Percentiles rank a stretch among this genome's conserved stretches.
Conservation (phyloP, 2,797 vertebrate species). For the Esox lucius region DNA sequence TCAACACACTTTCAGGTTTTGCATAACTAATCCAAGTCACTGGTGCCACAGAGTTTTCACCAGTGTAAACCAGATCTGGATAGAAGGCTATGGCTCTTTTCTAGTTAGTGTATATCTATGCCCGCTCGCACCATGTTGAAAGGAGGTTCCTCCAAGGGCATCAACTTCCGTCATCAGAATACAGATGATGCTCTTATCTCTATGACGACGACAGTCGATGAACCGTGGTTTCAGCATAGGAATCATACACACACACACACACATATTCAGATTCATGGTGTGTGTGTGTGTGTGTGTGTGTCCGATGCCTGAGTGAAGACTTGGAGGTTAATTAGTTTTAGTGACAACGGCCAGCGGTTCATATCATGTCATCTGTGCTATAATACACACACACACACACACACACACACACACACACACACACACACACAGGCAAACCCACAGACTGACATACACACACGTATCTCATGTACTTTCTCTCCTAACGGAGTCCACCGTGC, state of each 20-base stretch:
- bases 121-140: neutral
- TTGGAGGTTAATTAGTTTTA: neutral
- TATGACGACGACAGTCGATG: neutral
- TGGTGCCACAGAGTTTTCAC: neutral
- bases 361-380: neutral
- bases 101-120: neutral
- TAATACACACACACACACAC: conserved; percentile 2
- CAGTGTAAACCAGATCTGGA: neutral
- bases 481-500: neutral
- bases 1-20: neutral
- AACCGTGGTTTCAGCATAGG: neutral
- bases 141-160: neutral
- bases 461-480: neutral
- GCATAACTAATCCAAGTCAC: neutral
- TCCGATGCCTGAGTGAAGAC: neutral
- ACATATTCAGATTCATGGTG: neutral
- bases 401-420: conserved; percentile 6
- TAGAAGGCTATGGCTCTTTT: neutral
- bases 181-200: neutral
- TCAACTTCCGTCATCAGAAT: neutral
- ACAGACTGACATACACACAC: neutral
- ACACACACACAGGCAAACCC: neutral
- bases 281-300: neutral
- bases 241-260: neutral
- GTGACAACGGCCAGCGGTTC: neutral